Conservation (phyloP, 1,140 invertebrate genomes). For the Drosophila teissieri region DNA sequence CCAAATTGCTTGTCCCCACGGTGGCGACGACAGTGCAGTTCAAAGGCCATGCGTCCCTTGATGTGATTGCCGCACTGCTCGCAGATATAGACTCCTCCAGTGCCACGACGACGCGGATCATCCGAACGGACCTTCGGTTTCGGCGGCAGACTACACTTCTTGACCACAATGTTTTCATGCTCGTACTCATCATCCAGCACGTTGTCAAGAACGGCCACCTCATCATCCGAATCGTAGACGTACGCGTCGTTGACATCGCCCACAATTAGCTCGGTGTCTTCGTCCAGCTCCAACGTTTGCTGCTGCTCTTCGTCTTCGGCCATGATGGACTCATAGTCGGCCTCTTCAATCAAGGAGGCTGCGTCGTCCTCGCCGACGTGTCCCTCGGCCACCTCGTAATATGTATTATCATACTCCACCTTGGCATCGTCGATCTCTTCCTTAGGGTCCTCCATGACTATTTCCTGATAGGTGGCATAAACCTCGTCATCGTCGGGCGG, state of each 20-base stretch:
- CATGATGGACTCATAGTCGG: constrained; percentile 65
- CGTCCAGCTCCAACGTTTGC: constrained; percentile 43
- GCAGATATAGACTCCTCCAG: constrained; percentile 68
- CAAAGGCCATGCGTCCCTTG: constrained; percentile 71
- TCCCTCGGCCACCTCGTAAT: constrained; percentile 44
- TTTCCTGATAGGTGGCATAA: constrained; percentile 28
- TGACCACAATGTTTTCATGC: constrained; percentile 62
- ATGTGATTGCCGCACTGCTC: constrained; percentile 76
- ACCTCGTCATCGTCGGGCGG: constrained; percentile 17
- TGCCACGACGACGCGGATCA: constrained; percentile 59
- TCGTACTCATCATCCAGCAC: constrained; percentile 71
- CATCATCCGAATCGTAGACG: constrained; percentile 68
- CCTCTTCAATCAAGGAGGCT: constrained; percentile 52
- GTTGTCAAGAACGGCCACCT: constrained; percentile 69
- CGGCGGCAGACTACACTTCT: constrained; percentile 63
- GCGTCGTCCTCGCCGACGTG: constrained; percentile 51
- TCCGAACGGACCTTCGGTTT: constrained; percentile 61
- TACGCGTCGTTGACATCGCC: constrained; percentile 58
- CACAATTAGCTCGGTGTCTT: constrained; percentile 51
- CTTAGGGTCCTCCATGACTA: constrained; percentile 36
- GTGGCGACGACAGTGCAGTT: constrained; percentile 71
- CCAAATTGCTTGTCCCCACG: constrained; percentile 70
- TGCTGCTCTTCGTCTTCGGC: constrained; percentile 49
- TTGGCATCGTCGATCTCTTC: constrained; percentile 39
- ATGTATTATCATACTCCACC: constrained; percentile 52